A percentile compares a stretch with the other conserved stretches of the same genome.
Conservation (phyloP, 2,888 invertebrate genomes). For the Spialia ferax region DNA sequence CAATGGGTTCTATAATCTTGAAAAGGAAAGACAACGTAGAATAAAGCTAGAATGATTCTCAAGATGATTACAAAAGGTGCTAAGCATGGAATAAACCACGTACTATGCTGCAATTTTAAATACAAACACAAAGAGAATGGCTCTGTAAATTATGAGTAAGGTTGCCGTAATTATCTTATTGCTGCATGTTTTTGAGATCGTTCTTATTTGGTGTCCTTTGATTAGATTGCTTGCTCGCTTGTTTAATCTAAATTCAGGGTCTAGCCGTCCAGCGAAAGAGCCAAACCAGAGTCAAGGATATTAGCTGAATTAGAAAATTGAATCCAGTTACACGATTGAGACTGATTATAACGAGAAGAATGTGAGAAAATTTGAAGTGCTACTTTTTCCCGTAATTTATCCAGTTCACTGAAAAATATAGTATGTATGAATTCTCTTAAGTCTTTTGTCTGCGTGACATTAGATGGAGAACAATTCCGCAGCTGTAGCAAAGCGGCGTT, state of each 20-base stretch:
- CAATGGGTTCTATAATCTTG: too few species aligned
- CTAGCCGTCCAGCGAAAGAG: conserved; percentile 2
- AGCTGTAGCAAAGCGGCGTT: neutral
- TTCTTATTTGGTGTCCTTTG: conserved; percentile 1
- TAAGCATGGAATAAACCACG: neutral
- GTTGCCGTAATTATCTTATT: conserved; percentile 7
- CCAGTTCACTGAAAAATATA: neutral
- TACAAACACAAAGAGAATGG: neutral
- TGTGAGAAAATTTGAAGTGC: neutral
- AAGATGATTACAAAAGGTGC: neutral
- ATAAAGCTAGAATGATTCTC: neutral
- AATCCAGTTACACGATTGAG: neutral
- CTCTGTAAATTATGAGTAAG: conserved; percentile 5
- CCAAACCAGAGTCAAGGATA: neutral
- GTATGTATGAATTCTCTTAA: neutral
- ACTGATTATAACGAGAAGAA: neutral
- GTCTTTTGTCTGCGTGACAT: neutral
- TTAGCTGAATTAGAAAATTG: neutral
- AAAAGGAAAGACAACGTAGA: too few species aligned
- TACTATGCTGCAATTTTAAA: neutral
- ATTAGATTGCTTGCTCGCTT: conserved; percentile 36
- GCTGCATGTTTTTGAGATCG: conserved; percentile 29
- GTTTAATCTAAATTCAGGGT: conserved; percentile 28
- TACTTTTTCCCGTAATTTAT: neutral
- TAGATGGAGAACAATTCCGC: neutral